A percentile compares a stretch with the other conserved stretches of the same genome.
Conservation (phyloP, 2,888 invertebrate species). For the Nasonovia ribisnigri region DNA sequence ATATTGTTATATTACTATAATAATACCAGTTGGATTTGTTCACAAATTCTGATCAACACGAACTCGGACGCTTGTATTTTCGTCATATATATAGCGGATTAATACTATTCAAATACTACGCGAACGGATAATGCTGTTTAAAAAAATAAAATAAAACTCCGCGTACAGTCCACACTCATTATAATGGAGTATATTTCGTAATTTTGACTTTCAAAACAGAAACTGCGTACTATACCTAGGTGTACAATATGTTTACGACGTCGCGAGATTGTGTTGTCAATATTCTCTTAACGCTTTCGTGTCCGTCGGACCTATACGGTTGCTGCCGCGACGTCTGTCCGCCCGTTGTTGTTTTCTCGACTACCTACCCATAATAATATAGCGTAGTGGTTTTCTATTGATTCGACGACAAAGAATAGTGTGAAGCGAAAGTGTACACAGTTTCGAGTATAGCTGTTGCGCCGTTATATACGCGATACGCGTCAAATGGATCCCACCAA, state of each 20-base stretch:
- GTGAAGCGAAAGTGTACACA: neutral
- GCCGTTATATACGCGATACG: neutral
- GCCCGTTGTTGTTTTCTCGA: constrained; percentile 7
- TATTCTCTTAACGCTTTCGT: neutral
- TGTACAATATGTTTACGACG: neutral
- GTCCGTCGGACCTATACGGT: neutral
- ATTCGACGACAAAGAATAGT: constrained; percentile 14
- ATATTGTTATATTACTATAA: neutral
- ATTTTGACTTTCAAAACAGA: neutral
- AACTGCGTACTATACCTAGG: too few species aligned
- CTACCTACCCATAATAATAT: neutral
- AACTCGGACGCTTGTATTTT: neutral
- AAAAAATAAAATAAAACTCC: too few species aligned
- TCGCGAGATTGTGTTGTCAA: neutral
- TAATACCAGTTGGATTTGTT: neutral
- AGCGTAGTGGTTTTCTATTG: constrained; percentile 29
- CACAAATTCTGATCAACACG: neutral
- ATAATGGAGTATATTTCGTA: neutral
- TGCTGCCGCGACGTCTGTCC: constrained; percentile 1
- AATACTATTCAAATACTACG: neutral
- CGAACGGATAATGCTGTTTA: neutral
- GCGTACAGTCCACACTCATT: neutral
- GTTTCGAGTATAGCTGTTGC: neutral
- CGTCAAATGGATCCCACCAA: neutral
- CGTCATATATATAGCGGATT: neutral